A percentile compares a stretch with the other conserved stretches of the same genome.
Evolutionary conservation across 1,140 invertebrate genomes (phyloP).

Genomic region (Colletes latitarsis): DNA sequence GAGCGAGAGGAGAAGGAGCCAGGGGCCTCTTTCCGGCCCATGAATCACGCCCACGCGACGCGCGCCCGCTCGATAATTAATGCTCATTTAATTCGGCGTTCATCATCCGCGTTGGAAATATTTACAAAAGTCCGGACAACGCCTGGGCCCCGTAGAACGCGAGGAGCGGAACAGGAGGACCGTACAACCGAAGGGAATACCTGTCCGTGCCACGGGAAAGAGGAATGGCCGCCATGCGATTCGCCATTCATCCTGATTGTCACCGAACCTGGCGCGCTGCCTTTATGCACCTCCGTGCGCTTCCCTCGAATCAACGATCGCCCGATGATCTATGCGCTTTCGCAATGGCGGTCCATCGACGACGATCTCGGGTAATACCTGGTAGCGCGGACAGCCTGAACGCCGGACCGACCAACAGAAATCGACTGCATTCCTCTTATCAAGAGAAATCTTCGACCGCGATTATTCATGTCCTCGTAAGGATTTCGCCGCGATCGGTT

Average conservation of each 20-base stretch:
- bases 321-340: slow-evolving; percentile 60
- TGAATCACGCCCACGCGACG: slow-evolving; percentile 79
- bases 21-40: slow-evolving; percentile 63
- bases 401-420: neutral
- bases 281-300: slow-evolving; percentile 44
- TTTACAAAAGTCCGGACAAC: slow-evolving; percentile 72
- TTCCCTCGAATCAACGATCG: slow-evolving; percentile 56
- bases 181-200: slow-evolving; percentile 39
- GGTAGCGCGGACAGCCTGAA: slow-evolving; percentile 34
- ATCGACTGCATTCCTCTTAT: slow-evolving; percentile 46
- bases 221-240: slow-evolving; percentile 66
- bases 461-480: slow-evolving; percentile 20
- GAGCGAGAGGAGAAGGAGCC: slow-evolving; percentile 41
- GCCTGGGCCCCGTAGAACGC: slow-evolving; percentile 21
- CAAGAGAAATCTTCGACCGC: slow-evolving; percentile 2
- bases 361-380: slow-evolving; percentile 35
- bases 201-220: slow-evolving; percentile 54
- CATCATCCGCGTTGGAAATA: slow-evolving; percentile 74
- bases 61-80: slow-evolving; percentile 76
- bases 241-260: slow-evolving; percentile 75
- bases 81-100: slow-evolving; percentile 78
- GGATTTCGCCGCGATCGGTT: neutral
- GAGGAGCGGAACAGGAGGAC: slow-evolving; percentile 57
- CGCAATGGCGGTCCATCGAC: slow-evolving; percentile 41
- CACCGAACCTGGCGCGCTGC: slow-evolving; percentile 59